These are phyloP conservation scores for Drosophila sproati DNA, from an alignment of 1,140 invertebrate species.

Conservation along the genomic window DNA sequence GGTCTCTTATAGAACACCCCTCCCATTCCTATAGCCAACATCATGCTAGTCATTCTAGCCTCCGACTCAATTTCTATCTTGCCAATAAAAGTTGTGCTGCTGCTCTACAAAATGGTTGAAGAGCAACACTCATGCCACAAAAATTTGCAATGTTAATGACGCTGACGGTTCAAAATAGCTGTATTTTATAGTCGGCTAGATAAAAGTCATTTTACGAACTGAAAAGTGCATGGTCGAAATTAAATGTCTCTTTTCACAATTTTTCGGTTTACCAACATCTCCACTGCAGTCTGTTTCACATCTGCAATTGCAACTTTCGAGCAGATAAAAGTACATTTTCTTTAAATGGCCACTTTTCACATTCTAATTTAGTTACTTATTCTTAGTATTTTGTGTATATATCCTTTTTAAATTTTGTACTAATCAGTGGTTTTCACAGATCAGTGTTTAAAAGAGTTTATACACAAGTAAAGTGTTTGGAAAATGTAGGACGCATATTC, in stretches of 20 bases:
- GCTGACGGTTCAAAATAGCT: conserved; percentile 26
- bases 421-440: too few relatives aligned
- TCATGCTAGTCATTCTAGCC: too few relatives aligned
- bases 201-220: conserved; percentile 37
- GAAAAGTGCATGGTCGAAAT: conserved; percentile 29
- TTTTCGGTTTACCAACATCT: neutral
- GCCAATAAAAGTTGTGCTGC: conserved; percentile 61
- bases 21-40: neutral
- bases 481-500: too few relatives aligned
- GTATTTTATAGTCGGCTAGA: conserved; percentile 34
- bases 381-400: too few relatives aligned
- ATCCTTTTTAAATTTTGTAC: neutral
- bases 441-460: neutral
- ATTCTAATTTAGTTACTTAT: too few relatives aligned
- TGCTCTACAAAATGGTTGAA: conserved; percentile 1
- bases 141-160: conserved; percentile 53
- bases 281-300: neutral
- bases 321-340: too few relatives aligned
- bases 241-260: neutral
- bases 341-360: too few relatives aligned
- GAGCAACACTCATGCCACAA: conserved; percentile 27
- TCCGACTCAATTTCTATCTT: conserved; percentile 10
- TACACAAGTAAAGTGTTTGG: too few relatives aligned
- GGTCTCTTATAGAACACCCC: conserved; percentile 2
- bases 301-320: neutral